These are phyloP conservation scores for Pseudomyrmex cubaensis DNA, from an alignment of 1,140 invertebrate genomes.

Conservation along the genomic window DNA sequence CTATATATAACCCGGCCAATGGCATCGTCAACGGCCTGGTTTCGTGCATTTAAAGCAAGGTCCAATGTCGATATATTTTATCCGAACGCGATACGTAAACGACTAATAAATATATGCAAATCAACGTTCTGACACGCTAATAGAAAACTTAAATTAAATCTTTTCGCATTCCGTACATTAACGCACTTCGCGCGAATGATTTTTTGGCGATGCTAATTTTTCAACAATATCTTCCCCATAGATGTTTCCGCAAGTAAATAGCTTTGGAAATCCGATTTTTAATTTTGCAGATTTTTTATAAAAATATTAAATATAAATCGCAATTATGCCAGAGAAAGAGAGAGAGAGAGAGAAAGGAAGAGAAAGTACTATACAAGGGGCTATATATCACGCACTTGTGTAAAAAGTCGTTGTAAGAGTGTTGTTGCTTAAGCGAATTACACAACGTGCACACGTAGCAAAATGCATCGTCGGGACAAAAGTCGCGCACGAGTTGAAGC, in stretches of 20 bases:
- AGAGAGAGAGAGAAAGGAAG: too few species aligned
- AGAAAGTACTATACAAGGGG: not conserved
- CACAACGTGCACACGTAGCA: not conserved
- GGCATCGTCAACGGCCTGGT: not conserved
- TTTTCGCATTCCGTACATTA: constrained; percentile 18
- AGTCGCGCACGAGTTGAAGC: constrained; percentile 48
- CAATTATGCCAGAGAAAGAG: too few species aligned
- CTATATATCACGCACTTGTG: not conserved
- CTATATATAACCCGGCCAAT: constrained; percentile 7
- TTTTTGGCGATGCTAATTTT: too few species aligned
- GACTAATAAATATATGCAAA: constrained; percentile 43
- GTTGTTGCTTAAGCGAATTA: constrained; percentile 30
- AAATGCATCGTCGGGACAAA: constrained; percentile 46
- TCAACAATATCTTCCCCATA: too few species aligned
- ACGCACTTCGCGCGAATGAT: not conserved
- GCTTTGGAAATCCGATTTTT: too few species aligned
- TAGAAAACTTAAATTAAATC: constrained; percentile 21
- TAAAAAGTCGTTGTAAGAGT: constrained; percentile 18
- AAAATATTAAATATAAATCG: too few species aligned
- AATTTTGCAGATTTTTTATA: too few species aligned
- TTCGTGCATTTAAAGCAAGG: constrained; percentile 33
- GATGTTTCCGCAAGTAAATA: too few species aligned
- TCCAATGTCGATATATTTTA: constrained; percentile 40
- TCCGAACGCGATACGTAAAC: not conserved
- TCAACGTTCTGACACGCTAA: not conserved